Base-by-base conservation (phyloP, 2,888 invertebrate species). In the Habrosyne pyritoides region DNA sequence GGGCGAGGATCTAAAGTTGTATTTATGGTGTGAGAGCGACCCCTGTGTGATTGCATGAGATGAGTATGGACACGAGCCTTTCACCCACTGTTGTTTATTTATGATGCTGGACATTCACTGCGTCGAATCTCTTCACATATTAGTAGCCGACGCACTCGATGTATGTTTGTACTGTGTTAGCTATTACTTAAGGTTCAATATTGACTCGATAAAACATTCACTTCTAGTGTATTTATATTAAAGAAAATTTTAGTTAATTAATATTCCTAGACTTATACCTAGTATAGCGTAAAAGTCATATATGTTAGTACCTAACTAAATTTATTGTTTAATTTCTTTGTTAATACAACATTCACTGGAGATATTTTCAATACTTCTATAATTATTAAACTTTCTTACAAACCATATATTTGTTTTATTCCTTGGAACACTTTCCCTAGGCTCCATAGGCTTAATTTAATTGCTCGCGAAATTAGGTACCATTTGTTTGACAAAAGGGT, bases 281-380 rank as follows among this genome's bases (percentile, higher is more conserved):
- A 91, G 91, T 79, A 85, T 91, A 91, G 89, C 67, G 81, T 89
- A 85, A 87, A 84, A 87, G 85, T 87, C 87, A 84, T 87, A 79
- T 84, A 86, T 89, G 88, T 91, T 91, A 91, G 90, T 92, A 88
- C 88, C 87, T 92, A 91, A 87, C 91, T 87, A 91, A 91, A 91
- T 91, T 88, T 87, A 89, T 91, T 91, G 89, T 90, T 91, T 87
- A 81, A 77, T 78, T 79, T 86, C 83, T 89, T 89, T 91, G 90
- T 90, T 91, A 82, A 86, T 84, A 84, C 84, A n/a, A n/a, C n/a
- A 83, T 84, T 86, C 88, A 86, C 90, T 88, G 90, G 89, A 91
- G 86, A 91, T 91, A 91, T 92, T 91, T 90, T 91, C 90, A 88
- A 91, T 88, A 91, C 89, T 88, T 90, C 88, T 90, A 86, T 81